Evolutionary conservation across 2,888 invertebrate genomes (phyloP).

Genomic region (Tridacna gigas): DNA sequence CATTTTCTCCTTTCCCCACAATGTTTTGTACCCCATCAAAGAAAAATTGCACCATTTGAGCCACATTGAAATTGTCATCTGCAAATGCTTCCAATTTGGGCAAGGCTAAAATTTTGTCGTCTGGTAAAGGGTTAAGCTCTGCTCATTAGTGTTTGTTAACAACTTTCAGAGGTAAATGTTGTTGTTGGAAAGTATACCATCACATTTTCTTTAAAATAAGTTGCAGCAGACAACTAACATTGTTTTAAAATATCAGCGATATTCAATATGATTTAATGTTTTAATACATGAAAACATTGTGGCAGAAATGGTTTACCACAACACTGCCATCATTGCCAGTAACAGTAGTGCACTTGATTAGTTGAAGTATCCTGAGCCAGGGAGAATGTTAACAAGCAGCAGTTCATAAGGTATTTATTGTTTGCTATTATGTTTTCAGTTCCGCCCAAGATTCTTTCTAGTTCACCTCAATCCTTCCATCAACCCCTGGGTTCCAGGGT

Average conservation of each 20-base stretch:
- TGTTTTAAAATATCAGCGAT: not conserved
- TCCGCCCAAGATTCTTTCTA: slow-evolving; percentile 75
- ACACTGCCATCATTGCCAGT: too few species aligned
- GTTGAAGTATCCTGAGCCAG: too few species aligned
- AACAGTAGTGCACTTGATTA: too few species aligned
- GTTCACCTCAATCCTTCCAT: slow-evolving; percentile 72
- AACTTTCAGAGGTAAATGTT: not conserved
- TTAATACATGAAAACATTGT: too few species aligned
- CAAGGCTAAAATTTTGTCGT: not conserved
- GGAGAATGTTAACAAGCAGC: not conserved
- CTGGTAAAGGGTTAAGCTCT: not conserved
- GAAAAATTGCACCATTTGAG: not conserved
- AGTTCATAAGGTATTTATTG: slow-evolving; percentile 9
- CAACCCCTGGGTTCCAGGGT: slow-evolving; percentile 92
- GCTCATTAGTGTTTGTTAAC: not conserved
- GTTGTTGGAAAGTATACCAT: not conserved
- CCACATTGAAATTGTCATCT: not conserved
- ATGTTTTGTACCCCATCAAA: not conserved
- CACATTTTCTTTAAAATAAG: not conserved
- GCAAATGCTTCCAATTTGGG: not conserved
- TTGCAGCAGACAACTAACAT: not conserved
- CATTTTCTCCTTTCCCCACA: not conserved
- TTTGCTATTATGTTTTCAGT: slow-evolving; percentile 68
- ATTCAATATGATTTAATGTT: too few species aligned
- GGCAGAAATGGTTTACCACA: too few species aligned